Conservation (phyloP, 2,888 invertebrate genomes). For the Sericinus montela region DNA sequence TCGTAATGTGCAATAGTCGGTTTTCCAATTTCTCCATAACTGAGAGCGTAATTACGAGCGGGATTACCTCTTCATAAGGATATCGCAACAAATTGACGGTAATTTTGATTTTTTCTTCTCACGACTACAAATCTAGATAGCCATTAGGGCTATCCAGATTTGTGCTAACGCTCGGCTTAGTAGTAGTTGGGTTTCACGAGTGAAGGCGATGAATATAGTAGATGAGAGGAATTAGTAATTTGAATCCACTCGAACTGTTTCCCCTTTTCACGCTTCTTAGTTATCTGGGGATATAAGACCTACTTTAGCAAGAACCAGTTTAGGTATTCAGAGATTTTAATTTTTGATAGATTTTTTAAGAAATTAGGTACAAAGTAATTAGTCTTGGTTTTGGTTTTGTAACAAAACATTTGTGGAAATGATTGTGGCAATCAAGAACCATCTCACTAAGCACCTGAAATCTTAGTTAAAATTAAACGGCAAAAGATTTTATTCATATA, state of each 20-base stretch:
- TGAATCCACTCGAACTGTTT: conserved; percentile 47
- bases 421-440: too few species aligned
- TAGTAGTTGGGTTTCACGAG: conserved; percentile 57
- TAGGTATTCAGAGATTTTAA: too few species aligned
- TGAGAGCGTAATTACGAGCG: conserved; percentile 49
- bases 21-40: conserved; percentile 43
- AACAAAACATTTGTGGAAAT: too few species aligned
- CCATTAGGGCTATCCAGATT: conserved; percentile 44
- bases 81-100: conserved; percentile 71
- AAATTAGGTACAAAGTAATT: too few species aligned
- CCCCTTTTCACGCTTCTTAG: conserved; percentile 29
- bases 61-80: conserved; percentile 68
- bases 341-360: too few species aligned
- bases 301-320: too few species aligned
- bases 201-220: conserved; percentile 33
- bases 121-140: conserved; percentile 59
- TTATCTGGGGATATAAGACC: conserved; percentile 29
- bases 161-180: conserved; percentile 37
- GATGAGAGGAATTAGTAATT: conserved; percentile 61
- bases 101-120: conserved; percentile 72
- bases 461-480: too few species aligned
- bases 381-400: too few species aligned
- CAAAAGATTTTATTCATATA: too few species aligned
- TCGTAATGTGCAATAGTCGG: conserved; percentile 38
- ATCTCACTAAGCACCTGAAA: too few species aligned